These are phyloP conservation scores for Maniola hyperantus DNA, from an alignment of 2,888 invertebrate genomes.

Conservation along the genomic window DNA sequence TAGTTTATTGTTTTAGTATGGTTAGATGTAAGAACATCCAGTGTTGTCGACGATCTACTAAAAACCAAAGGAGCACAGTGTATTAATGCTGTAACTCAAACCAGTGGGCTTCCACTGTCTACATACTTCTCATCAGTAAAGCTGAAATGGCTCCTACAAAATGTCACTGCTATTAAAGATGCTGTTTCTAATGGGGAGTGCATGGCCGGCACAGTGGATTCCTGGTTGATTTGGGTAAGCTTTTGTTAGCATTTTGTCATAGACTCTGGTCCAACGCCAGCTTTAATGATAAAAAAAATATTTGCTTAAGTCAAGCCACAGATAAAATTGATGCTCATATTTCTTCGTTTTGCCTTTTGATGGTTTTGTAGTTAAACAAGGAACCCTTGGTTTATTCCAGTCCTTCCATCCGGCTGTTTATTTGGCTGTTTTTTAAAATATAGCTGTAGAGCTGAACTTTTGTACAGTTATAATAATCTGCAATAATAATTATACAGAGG, in stretches of 20 bases:
- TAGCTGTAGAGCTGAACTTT: too few species aligned
- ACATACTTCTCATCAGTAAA: conserved; percentile 98
- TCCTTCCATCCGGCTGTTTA: too few species aligned
- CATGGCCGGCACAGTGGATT: conserved; percentile 94
- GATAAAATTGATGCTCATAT: too few species aligned
- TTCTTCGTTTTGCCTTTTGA: too few species aligned
- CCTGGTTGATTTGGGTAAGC: conserved; percentile 96
- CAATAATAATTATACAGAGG: too few species aligned
- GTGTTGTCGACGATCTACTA: conserved; percentile 89
- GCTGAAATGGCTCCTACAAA: conserved; percentile 95
- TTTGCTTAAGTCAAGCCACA: too few species aligned
- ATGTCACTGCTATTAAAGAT: conserved; percentile 88
- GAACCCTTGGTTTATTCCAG: too few species aligned
- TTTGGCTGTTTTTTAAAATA: too few species aligned
- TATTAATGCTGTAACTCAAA: conserved; percentile 67
- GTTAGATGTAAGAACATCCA: conserved; percentile 94
- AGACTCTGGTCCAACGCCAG: background rate
- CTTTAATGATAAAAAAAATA: too few species aligned
- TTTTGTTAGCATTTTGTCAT: background rate
- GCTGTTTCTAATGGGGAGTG: conserved; percentile 88
- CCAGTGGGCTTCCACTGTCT: conserved; percentile 96
- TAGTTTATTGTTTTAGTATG: conserved; percentile 85
- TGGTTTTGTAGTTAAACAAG: too few species aligned
- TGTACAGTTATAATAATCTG: too few species aligned
- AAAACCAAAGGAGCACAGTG: conserved; percentile 67